phyloP scores from a whole-genome alignment of 2,797 vertebrate species.

The Buceros bicornis region DNA sequence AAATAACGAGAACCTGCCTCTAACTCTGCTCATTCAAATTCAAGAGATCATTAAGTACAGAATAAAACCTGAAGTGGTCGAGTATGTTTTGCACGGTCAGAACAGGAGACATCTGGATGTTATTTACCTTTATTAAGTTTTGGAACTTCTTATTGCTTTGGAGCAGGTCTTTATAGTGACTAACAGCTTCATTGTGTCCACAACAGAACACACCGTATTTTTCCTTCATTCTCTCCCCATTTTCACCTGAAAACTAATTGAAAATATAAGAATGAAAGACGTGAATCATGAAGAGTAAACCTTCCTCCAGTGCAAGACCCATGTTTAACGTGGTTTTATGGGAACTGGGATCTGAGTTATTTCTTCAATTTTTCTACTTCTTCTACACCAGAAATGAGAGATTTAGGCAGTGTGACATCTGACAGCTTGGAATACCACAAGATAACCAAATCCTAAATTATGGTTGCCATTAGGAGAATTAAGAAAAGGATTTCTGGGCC shows the following conservation, averaged over 20 bases:
- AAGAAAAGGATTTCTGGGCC: neutral
- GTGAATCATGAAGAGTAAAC: neutral
- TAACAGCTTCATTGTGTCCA: slow-evolving; percentile 90
- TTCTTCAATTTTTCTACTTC: neutral
- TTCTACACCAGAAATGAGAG: neutral
- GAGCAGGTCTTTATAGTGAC: slow-evolving; percentile 91
- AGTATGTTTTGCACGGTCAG: neutral
- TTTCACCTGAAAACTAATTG: slow-evolving; percentile 92
- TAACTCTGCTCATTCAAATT: neutral
- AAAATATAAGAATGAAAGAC: neutral
- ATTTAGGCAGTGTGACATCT: neutral
- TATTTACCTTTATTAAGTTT: slow-evolving; percentile 90
- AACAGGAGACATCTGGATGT: neutral
- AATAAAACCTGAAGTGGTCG: neutral
- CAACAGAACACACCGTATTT: slow-evolving; percentile 92
- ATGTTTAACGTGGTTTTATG: neutral
- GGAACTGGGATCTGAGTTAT: neutral
- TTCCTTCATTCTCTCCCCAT: slow-evolving; percentile 91
- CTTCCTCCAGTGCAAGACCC: neutral
- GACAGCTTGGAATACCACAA: neutral
- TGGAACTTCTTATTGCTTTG: slow-evolving; percentile 97
- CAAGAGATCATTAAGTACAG: neutral
- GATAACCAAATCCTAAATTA: neutral
- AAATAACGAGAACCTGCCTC: neutral
- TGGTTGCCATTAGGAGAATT: neutral